These are phyloP conservation scores for Helicolenus hilgendorfi DNA, from an alignment of 2,797 vertebrate species.

Conservation along the genomic window DNA sequence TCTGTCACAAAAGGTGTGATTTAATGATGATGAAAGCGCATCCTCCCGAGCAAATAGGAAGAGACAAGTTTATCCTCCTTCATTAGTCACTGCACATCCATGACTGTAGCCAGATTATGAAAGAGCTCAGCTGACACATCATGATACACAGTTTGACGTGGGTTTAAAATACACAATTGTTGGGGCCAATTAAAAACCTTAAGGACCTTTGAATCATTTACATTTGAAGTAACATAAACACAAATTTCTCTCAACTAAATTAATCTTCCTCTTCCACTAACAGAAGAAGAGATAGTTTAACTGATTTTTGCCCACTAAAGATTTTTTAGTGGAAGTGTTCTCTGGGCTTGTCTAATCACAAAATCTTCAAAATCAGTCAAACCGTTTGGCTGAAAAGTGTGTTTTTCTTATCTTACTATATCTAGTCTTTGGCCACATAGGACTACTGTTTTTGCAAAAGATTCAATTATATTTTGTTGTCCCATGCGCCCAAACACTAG, in stretches of 20 bases:
- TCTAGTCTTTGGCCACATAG: neutral
- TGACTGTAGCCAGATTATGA: conserved; percentile 61
- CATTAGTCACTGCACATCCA: conserved; percentile 74
- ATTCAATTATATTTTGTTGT: neutral
- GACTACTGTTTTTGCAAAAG: neutral
- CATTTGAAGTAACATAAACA: conserved; percentile 76
- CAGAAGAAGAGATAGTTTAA: conserved; percentile 6
- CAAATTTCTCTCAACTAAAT: conserved; percentile 53
- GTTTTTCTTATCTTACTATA: too few relatives aligned
- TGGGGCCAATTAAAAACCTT: conserved; percentile 61
- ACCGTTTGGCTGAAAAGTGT: too few relatives aligned
- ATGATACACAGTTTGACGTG: conserved; percentile 63
- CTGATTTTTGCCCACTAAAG: too few relatives aligned
- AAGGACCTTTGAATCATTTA: conserved; percentile 63
- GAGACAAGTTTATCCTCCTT: conserved; percentile 72
- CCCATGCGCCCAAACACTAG: neutral
- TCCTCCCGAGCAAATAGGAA: conserved; percentile 61
- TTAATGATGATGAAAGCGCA: conserved; percentile 63
- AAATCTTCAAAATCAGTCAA: too few relatives aligned
- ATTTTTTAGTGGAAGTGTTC: too few relatives aligned
- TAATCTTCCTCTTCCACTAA: conserved; percentile 13
- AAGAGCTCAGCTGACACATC: conserved; percentile 43
- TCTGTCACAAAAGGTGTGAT: conserved; percentile 56
- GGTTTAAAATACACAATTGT: conserved; percentile 64
- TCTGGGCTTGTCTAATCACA: too few relatives aligned